A percentile compares a stretch with the other conserved stretches of the same genome.
phyloP scores from a whole-genome alignment of 2,888 invertebrate species.

The Watsonalla binaria region DNA sequence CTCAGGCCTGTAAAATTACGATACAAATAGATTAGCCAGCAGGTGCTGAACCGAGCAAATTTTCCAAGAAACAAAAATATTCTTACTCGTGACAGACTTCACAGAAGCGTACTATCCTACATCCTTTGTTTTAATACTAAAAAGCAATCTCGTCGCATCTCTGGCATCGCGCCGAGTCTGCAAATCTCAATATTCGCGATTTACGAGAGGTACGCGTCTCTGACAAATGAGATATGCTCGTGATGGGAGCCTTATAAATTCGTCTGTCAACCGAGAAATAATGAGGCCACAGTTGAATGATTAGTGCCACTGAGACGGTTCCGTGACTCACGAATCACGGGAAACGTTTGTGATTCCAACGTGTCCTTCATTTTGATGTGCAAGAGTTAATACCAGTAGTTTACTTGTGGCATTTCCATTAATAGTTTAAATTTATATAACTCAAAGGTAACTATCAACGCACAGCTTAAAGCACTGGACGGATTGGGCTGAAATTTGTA shows the following conservation, averaged over 20 bases:
- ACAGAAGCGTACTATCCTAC: constrained; percentile 1
- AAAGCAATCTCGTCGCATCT: constrained; percentile 6
- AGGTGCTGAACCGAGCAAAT: neutral
- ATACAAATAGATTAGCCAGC: neutral
- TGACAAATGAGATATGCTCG: constrained; percentile 40
- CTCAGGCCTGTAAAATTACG: neutral
- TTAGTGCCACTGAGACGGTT: constrained; percentile 23
- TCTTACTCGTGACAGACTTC: neutral
- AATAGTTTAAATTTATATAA: no score
- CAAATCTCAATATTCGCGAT: constrained; percentile 1
- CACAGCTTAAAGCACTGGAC: no score
- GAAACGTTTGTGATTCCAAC: no score
- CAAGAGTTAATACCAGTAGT: no score
- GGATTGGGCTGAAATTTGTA: no score
- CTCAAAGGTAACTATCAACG: no score
- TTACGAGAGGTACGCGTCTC: constrained; percentile 6
- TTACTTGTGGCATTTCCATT: no score
- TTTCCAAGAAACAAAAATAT: neutral
- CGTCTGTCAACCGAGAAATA: constrained; percentile 49
- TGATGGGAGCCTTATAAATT: constrained; percentile 39
- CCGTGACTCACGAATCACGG: constrained; percentile 15
- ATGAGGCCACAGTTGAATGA: constrained; percentile 43
- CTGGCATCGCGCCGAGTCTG: constrained; percentile 4
- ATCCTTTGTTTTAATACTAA: constrained; percentile 2
- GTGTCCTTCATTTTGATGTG: no score